Percentiles rank a stretch among this genome's conserved stretches.
These are phyloP conservation scores for Clunio marinus DNA, from an alignment of 2,888 invertebrate genomes.

Conservation along the genomic window DNA sequence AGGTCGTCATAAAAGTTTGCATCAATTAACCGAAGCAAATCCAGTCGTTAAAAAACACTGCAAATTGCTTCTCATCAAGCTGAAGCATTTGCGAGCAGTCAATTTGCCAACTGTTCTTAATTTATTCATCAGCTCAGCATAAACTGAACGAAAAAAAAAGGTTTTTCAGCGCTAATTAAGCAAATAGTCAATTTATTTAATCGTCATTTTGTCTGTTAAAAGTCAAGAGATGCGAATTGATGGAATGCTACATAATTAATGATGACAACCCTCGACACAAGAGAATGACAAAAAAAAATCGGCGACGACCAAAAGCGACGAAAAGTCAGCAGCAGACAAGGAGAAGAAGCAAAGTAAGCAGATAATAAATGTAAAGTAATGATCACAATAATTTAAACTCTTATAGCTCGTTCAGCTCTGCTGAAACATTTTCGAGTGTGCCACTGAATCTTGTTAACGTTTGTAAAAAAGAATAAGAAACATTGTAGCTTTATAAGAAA, in stretches of 20 bases:
- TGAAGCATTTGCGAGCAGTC: not conserved
- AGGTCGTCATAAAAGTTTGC: not conserved
- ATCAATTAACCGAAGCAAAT: not conserved
- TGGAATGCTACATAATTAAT: not conserved
- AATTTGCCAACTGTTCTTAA: not conserved
- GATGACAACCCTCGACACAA: not conserved
- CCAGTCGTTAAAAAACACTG: no score
- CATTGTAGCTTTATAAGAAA: not conserved
- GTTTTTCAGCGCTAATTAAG: not conserved
- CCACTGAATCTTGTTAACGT: no score
- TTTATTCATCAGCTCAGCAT: conserved; percentile 19
- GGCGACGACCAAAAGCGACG: not conserved
- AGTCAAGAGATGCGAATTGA: not conserved
- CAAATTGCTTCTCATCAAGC: no score
- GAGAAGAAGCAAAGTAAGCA: no score
- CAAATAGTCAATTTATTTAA: conserved; percentile 14
- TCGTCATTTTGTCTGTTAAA: not conserved
- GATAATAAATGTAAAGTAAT: not conserved
- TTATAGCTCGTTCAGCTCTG: no score
- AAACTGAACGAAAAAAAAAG: not conserved
- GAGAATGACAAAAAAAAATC: not conserved
- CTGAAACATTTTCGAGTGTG: no score
- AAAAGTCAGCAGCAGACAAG: no score
- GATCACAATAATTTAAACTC: no score
- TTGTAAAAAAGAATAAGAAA: not conserved